Conservation (phyloP, 2,113 vertebrate species). For the Pan paniscus region DNA sequence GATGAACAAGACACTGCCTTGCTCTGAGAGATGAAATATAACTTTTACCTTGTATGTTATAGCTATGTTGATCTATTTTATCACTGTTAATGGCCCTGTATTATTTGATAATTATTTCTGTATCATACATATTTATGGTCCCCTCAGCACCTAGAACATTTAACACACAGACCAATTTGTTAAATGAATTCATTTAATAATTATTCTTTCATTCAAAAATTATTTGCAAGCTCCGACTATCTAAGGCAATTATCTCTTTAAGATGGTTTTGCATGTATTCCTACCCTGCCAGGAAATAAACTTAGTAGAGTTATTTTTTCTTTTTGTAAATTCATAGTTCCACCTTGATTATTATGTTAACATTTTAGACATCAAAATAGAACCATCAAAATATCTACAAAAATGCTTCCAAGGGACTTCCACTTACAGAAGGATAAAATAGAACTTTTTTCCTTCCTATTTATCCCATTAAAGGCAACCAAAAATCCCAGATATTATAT, state of each 20-base stretch:
- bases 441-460: neutral
- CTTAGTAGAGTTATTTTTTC: neutral
- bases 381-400: neutral
- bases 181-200: neutral
- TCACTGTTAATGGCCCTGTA: neutral
- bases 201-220: neutral
- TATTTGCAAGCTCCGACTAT: neutral
- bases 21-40: neutral
- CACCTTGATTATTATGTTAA: neutral
- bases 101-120: neutral
- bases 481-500: neutral
- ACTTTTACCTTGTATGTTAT: rapidly evolving
- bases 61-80: neutral
- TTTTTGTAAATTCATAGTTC: neutral
- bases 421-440: neutral
- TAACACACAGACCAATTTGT: neutral
- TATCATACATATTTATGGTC: neutral
- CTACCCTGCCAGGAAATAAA: neutral
- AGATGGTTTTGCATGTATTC: neutral
- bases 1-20: neutral
- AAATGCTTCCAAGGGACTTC: neutral
- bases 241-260: neutral
- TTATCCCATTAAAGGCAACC: neutral
- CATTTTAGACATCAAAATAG: neutral
- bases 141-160: neutral